These are phyloP conservation scores for Lamellibrachia satsuma DNA, from an alignment of 2,888 invertebrate species.

Conservation along the genomic window DNA sequence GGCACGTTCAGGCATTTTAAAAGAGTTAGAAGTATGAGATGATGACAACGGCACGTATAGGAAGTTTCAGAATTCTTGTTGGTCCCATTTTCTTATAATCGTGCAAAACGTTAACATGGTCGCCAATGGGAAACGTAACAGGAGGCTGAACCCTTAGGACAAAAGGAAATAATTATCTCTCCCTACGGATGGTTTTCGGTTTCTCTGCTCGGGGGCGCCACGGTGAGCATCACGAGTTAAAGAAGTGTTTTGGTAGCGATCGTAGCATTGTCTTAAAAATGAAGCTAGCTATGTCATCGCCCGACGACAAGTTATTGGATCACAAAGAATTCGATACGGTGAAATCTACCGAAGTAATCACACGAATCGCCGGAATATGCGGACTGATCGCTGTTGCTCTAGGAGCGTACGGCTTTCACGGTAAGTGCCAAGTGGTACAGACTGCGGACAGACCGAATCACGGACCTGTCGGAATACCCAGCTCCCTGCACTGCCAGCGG, in stretches of 20 bases:
- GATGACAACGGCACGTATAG: too few relatives aligned
- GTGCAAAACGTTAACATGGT: too few relatives aligned
- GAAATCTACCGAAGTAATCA: background rate
- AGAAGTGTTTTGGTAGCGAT: background rate
- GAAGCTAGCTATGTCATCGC: background rate
- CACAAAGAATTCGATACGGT: background rate
- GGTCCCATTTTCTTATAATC: too few relatives aligned
- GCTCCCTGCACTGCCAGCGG: too few relatives aligned
- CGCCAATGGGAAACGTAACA: too few relatives aligned
- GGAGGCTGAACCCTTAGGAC: too few relatives aligned
- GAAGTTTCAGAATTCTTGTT: too few relatives aligned
- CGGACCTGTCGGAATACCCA: background rate
- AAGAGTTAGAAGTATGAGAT: too few relatives aligned
- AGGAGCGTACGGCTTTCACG: conserved; percentile 21
- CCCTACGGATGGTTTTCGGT: background rate
- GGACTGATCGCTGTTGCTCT: conserved; percentile 8
- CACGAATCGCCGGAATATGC: conserved; percentile 14
- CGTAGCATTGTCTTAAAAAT: background rate
- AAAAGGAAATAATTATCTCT: background rate
- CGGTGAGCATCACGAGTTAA: background rate
- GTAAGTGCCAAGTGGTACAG: background rate
- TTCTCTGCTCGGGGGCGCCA: background rate
- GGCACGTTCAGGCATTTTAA: too few relatives aligned
- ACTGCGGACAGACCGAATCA: too few relatives aligned
- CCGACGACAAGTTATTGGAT: background rate